Evolutionary conservation across 2,888 invertebrate genomes (phyloP).

Genomic region (Conus canariensis): DNA sequence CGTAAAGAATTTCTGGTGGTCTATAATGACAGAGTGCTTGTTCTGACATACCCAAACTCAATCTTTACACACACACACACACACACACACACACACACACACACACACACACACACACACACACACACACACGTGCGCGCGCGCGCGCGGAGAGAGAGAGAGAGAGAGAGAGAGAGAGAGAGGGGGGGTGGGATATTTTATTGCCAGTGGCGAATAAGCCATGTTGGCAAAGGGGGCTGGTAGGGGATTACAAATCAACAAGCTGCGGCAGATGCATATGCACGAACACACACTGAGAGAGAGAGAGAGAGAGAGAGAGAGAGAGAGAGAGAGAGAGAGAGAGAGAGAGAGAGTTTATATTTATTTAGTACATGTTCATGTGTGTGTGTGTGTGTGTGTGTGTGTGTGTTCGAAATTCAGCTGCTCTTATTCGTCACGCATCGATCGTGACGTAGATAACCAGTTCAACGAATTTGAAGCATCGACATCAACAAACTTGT

Average conservation of each 20-base stretch:
- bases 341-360: no score
- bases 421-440: background rate
- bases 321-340: no score
- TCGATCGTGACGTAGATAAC: background rate
- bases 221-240: no score
- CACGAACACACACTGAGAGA: background rate
- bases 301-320: no score
- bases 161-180: no score
- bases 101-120: background rate
- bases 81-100: background rate
- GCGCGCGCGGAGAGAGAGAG: no score
- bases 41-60: background rate
- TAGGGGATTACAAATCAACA: background rate
- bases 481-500: background rate
- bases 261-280: background rate
- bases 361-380: background rate
- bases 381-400: conserved; percentile 26
- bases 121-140: conserved; percentile 12
- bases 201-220: no score
- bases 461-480: background rate
- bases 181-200: no score
- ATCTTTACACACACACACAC: background rate
- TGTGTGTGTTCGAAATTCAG: background rate
- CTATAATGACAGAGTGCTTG: no score
- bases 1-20: no score